phyloP scores from a whole-genome alignment of 2,888 invertebrate species.

The Didymodactylos carnosus region DNA sequence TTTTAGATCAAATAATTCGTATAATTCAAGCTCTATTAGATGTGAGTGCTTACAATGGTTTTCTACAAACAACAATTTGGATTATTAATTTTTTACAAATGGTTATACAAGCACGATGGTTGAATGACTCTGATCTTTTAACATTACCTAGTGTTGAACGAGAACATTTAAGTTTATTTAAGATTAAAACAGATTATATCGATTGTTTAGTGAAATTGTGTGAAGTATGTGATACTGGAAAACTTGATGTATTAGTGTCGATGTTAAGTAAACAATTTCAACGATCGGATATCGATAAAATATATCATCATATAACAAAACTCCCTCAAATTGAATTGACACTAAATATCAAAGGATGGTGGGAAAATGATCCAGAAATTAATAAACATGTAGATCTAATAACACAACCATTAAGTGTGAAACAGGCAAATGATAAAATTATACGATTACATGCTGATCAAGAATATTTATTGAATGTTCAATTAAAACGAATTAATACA shows the following conservation, averaged over 20 bases:
- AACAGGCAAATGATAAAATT: neutral
- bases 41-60: constrained; percentile 67
- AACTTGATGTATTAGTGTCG: constrained; percentile 29
- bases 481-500: constrained; percentile 26
- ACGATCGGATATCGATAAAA: constrained; percentile 50
- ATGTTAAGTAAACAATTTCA: constrained; percentile 47
- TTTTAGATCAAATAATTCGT: constrained; percentile 80
- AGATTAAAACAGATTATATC: neutral
- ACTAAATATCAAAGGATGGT: neutral
- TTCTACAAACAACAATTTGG: constrained; percentile 58
- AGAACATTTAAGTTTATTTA: constrained; percentile 27
- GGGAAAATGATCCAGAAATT: no score
- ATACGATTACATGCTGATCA: constrained; percentile 42
- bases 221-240: constrained; percentile 15
- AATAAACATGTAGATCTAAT: no score
- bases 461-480: constrained; percentile 50
- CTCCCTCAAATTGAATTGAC: neutral
- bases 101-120: constrained; percentile 64
- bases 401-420: no score
- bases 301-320: neutral
- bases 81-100: constrained; percentile 59
- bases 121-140: constrained; percentile 42
- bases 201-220: constrained; percentile 3
- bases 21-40: constrained; percentile 91
- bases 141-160: constrained; percentile 56